phyloP scores from a whole-genome alignment of 2,113 vertebrate species.

The Chionomys nivalis region DNA sequence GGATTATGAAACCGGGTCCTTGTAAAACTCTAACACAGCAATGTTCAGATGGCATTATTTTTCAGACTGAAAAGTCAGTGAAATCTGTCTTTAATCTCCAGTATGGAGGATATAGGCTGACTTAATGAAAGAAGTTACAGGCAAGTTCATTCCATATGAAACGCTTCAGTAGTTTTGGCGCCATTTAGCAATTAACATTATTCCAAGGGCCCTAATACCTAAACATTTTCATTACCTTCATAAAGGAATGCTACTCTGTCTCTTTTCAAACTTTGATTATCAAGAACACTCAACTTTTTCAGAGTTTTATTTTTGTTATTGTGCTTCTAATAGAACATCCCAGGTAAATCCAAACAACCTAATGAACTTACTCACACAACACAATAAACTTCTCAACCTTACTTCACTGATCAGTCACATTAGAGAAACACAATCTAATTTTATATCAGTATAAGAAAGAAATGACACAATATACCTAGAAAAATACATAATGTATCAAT shows the following conservation, averaged over 20 bases:
- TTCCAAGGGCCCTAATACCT: not conserved
- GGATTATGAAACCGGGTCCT: not conserved
- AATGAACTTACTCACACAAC: conserved; percentile 39
- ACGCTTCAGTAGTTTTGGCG: not conserved
- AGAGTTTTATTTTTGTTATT: conserved; percentile 46
- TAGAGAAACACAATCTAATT: conserved; percentile 16
- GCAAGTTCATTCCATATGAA: conserved; percentile 26
- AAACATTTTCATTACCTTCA: conserved; percentile 31
- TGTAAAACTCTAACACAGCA: not conserved
- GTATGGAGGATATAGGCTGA: not conserved
- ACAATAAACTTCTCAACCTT: not conserved
- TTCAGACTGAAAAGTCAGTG: conserved; percentile 3
- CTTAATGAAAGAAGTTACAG: not conserved
- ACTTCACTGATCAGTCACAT: not conserved
- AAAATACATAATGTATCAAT: not conserved
- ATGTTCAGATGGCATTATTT: conserved; percentile 16
- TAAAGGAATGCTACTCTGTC: not conserved
- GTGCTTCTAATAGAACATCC: conserved; percentile 26
- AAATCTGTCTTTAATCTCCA: not conserved
- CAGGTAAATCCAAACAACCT: not conserved
- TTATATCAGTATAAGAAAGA: not conserved
- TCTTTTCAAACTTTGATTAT: conserved; percentile 53
- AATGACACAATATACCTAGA: not conserved
- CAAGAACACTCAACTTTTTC: not conserved
- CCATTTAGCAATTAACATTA: conserved; percentile 14